Percentiles rank a stretch among this genome's conserved stretches.
These are phyloP conservation scores for Neopelma chrysocephalum DNA, from an alignment of 2,797 vertebrate species.

Conservation along the genomic window DNA sequence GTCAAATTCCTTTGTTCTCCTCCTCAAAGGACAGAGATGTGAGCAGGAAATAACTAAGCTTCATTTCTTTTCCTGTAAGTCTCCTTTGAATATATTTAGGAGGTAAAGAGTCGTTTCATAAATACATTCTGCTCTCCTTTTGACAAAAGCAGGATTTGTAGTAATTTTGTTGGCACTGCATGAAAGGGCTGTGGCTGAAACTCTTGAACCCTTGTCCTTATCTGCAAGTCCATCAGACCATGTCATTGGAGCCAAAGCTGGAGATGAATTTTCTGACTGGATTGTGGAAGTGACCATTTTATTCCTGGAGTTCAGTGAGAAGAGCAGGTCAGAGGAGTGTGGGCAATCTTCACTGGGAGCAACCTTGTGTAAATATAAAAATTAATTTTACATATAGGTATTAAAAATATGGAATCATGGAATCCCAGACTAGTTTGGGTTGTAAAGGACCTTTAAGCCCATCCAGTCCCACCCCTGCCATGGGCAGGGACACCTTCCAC, in stretches of 20 bases:
- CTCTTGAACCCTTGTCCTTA: neutral
- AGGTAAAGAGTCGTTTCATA: constrained; percentile 28
- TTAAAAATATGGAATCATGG: neutral
- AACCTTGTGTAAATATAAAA: neutral
- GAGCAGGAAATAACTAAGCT: constrained; percentile 46
- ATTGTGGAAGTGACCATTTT: neutral
- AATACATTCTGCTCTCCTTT: constrained; percentile 8
- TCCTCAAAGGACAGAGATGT: constrained; percentile 15
- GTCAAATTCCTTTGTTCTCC: neutral
- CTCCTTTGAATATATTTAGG: constrained; percentile 47
- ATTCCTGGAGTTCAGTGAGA: neutral
- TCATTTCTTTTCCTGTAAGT: constrained; percentile 48
- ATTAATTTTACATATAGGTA: neutral
- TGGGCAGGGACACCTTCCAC: neutral
- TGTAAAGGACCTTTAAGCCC: neutral
- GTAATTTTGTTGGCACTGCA: neutral
- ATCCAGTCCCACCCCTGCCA: neutral
- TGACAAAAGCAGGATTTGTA: constrained; percentile 10
- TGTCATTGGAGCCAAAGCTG: neutral
- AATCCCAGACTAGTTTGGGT: neutral
- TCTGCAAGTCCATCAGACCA: neutral
- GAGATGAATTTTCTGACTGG: neutral
- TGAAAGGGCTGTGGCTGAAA: neutral
- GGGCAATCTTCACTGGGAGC: neutral
- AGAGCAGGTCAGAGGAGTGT: neutral